Conservation (phyloP, 2,113 vertebrate species). For the Illadopsis cleaveri region DNA sequence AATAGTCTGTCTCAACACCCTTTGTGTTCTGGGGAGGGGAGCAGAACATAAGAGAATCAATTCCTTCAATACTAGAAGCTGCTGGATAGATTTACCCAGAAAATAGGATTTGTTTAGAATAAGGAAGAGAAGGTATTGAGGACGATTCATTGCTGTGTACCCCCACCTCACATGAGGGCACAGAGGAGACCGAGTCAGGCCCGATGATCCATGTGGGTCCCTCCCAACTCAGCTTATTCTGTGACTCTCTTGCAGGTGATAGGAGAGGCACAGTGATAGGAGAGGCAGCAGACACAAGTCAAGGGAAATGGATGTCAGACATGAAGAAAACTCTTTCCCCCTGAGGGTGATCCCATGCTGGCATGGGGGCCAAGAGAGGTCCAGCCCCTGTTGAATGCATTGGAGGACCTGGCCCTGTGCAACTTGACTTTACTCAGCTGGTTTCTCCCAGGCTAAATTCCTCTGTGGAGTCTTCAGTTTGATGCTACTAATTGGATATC, state of each 20-base stretch:
- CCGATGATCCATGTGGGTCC: fast-evolving
- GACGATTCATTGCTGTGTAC: not conserved
- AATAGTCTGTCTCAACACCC: not conserved
- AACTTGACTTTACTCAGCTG: not conserved
- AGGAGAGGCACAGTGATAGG: not conserved
- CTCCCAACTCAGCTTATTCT: not conserved
- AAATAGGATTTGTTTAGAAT: not conserved
- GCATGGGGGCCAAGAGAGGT: not conserved
- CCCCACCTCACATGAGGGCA: not conserved
- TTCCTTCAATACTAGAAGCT: not conserved
- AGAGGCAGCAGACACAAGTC: not conserved
- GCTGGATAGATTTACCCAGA: not conserved
- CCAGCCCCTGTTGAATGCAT: fast-evolving
- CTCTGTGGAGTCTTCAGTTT: not conserved
- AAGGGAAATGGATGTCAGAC: not conserved
- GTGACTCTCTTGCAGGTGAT: not conserved
- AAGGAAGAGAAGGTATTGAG: not conserved
- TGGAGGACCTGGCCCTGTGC: not conserved
- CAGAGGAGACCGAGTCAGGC: not conserved
- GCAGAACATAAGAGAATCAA: not conserved
- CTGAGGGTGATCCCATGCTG: not conserved
- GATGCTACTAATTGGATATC: not conserved
- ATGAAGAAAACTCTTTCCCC: not conserved
- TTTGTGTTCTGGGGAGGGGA: not conserved
- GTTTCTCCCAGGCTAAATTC: not conserved